Conservation (phyloP, 1,140 invertebrate species). For the Cardiocondyla obscurior region DNA sequence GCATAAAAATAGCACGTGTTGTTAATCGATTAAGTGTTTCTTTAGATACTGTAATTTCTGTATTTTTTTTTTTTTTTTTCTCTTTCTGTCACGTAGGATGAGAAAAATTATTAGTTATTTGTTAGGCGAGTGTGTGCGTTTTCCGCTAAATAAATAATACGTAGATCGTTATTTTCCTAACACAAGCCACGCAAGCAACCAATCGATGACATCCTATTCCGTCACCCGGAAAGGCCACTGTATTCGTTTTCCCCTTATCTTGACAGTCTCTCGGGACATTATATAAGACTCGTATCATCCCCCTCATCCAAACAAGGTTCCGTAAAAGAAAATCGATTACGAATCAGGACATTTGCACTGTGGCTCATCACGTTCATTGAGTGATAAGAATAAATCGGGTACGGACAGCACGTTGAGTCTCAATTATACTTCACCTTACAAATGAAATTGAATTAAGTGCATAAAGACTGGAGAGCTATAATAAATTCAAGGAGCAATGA, state of each 20-base stretch:
- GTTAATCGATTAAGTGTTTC: constrained; percentile 14
- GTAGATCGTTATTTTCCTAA: constrained; percentile 61
- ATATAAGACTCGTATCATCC: constrained; percentile 9
- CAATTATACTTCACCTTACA: neutral
- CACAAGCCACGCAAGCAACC: constrained; percentile 6
- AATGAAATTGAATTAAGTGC: neutral
- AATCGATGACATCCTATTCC: constrained; percentile 67
- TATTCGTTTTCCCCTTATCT: constrained; percentile 40
- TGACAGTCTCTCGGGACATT: constrained; percentile 14
- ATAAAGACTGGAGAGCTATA: neutral
- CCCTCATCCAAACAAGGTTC: constrained; percentile 46
- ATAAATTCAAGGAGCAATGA: neutral
- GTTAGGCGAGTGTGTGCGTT: constrained; percentile 44
- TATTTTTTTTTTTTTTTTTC: constrained; percentile 14
- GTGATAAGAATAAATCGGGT: neutral
- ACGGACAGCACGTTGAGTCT: neutral
- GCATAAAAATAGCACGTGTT: constrained; percentile 7
- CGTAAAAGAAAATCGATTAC: constrained; percentile 41
- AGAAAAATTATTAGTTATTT: constrained; percentile 62
- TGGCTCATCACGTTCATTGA: neutral
- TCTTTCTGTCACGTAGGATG: neutral
- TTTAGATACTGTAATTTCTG: constrained; percentile 9
- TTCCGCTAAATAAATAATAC: constrained; percentile 74
- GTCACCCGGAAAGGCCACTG: constrained; percentile 38
- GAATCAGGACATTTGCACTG: constrained; percentile 27